phyloP scores from a whole-genome alignment of 2,888 invertebrate species.

The Cheilosia vulpina region DNA sequence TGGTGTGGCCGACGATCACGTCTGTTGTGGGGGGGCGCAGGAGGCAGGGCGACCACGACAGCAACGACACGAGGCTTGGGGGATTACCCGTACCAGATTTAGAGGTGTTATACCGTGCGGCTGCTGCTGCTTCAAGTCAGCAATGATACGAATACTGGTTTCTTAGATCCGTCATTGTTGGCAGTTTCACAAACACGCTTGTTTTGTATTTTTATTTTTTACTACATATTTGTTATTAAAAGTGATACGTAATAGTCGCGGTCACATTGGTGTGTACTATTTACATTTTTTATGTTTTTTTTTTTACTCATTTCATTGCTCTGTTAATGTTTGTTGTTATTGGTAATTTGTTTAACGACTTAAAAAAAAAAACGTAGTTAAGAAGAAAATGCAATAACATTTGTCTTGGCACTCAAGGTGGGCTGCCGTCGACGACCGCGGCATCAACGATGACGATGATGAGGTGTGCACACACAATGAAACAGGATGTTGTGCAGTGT shows the following conservation, averaged over 20 bases:
- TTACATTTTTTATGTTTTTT: conserved; percentile 40
- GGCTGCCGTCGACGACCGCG: conserved; percentile 32
- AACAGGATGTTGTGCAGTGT: conserved; percentile 61
- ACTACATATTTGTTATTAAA: conserved; percentile 62
- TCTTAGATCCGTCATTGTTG: conserved; percentile 70
- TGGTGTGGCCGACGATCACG: conserved; percentile 35
- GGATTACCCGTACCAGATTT: conserved; percentile 56
- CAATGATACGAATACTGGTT: conserved; percentile 66
- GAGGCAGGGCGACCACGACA: conserved; percentile 35
- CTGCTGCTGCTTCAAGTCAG: conserved; percentile 43
- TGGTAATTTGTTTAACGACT: conserved; percentile 26
- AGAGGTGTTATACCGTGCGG: conserved; percentile 52
- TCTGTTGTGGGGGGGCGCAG: conserved; percentile 8
- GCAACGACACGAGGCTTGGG: conserved; percentile 42
- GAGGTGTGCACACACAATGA: conserved; percentile 60
- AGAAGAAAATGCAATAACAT: conserved; percentile 61
- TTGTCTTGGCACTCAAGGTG: conserved; percentile 66
- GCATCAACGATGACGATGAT: conserved; percentile 40
- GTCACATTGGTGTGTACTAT: conserved; percentile 53
- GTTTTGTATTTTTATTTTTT: conserved; percentile 25
- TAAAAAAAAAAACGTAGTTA: conserved; percentile 10
- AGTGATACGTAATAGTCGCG: conserved; percentile 48
- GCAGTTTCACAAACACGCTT: conserved; percentile 67
- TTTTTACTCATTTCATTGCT: conserved; percentile 26
- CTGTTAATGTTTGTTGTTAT: conserved; percentile 25